These are phyloP conservation scores for Clytia hemisphaerica DNA, from an alignment of 30 jellyfish, hydroid and myxozoan species.

Conservation along the genomic window DNA sequence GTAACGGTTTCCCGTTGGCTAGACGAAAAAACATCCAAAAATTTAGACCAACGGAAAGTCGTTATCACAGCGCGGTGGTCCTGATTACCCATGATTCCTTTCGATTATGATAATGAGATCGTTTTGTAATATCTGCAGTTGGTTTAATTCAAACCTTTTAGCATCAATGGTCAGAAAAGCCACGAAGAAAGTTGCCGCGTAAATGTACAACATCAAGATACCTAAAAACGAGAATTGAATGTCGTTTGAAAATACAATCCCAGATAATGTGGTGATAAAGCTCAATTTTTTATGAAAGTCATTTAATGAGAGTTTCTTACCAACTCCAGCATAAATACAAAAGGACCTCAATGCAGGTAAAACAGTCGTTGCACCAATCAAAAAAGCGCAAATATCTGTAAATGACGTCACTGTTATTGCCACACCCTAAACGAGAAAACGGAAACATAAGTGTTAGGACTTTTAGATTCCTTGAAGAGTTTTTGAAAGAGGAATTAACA, in stretches of 20 bases:
- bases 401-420: conserved; percentile 78
- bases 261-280: too few relatives aligned
- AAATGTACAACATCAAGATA: conserved; percentile 57
- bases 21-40: too few relatives aligned
- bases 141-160: conserved; percentile 30
- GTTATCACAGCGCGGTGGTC: too few relatives aligned
- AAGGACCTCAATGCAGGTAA: conserved; percentile 85
- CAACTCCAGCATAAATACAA: conserved; percentile 83
- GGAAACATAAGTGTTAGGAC: too few relatives aligned
- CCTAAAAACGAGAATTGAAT: not conserved
- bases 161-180: conserved; percentile 65
- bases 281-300: not conserved
- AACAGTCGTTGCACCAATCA: conserved; percentile 89
- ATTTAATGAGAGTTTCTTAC: not conserved
- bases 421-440: conserved; percentile 78
- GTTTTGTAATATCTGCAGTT: too few relatives aligned
- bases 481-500: too few relatives aligned
- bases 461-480: too few relatives aligned
- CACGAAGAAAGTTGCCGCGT: conserved; percentile 53
- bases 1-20: too few relatives aligned
- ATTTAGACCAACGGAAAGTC: too few relatives aligned
- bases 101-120: too few relatives aligned
- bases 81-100: too few relatives aligned
- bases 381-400: conserved; percentile 81
- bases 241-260: too few relatives aligned